Evolutionary conservation across 1,140 invertebrate species (phyloP).

Genomic region (Wasmannia auropunctata): DNA sequence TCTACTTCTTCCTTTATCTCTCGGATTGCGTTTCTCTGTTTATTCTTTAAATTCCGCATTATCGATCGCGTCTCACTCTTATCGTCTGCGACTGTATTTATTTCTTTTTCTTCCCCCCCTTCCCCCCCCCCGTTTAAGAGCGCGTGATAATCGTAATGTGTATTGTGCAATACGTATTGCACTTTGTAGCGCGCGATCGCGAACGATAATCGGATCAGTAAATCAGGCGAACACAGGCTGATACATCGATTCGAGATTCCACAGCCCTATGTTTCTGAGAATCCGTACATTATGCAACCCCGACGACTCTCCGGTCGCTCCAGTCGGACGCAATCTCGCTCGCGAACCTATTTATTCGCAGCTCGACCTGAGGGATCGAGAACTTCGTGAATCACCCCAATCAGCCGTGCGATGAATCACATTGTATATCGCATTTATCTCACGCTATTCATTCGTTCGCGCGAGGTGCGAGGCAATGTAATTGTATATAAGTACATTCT

Average conservation of each 20-base stretch:
- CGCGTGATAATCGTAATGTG: background rate
- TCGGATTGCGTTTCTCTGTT: too few relatives aligned
- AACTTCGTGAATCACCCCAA: background rate
- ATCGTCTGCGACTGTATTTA: background rate
- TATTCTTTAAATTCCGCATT: background rate
- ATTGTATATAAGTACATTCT: background rate
- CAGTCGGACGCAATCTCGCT: background rate
- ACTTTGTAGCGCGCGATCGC: background rate
- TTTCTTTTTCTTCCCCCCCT: too few relatives aligned
- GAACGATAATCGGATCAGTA: background rate
- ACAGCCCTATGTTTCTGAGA: background rate
- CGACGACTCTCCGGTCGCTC: background rate
- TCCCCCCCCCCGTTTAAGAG: background rate
- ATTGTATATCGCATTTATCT: background rate
- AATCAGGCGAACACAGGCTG: background rate
- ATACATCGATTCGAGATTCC: background rate
- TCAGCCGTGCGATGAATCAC: slow-evolving; percentile 10
- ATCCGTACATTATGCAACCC: background rate
- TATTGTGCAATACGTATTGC: too few relatives aligned
- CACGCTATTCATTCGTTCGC: background rate
- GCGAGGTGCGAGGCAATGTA: background rate
- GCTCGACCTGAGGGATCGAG: background rate
- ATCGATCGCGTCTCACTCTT: background rate
- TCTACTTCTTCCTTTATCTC: background rate
- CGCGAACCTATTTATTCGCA: slow-evolving; percentile 13